A percentile compares a stretch with the other conserved stretches of the same genome.
These are phyloP conservation scores for Squalus acanthias DNA, from an alignment of 2,797 vertebrate genomes.

Conservation along the genomic window DNA sequence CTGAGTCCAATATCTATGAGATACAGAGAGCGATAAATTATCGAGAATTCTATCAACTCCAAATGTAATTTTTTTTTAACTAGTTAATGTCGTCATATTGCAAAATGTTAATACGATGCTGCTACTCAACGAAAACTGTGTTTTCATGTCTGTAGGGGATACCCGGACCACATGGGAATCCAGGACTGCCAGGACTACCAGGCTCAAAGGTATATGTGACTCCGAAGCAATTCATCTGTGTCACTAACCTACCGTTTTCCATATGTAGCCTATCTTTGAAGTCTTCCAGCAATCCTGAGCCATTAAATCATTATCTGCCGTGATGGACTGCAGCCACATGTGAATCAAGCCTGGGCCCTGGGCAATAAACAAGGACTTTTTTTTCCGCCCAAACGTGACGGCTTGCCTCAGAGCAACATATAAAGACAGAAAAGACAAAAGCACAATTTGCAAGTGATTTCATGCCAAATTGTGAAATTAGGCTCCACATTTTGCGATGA, in stretches of 20 bases:
- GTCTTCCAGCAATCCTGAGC: not conserved
- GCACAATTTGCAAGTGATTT: not conserved
- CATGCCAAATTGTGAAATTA: not conserved
- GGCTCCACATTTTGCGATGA: not conserved
- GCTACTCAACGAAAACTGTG: not conserved
- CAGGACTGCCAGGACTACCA: conserved; percentile 77
- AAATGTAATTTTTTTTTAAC: not conserved
- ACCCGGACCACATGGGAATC: conserved; percentile 80
- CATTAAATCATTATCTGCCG: not conserved
- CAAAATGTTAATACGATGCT: not conserved
- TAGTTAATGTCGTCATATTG: not conserved
- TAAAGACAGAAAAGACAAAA: too few species aligned
- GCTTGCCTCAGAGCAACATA: too few species aligned
- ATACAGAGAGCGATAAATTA: not conserved
- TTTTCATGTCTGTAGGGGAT: conserved; percentile 65
- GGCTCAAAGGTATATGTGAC: conserved; percentile 78
- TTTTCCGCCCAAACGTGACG: not conserved
- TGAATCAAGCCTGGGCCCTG: not conserved
- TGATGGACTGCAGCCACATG: conserved; percentile 9
- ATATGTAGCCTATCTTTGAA: conserved; percentile 13
- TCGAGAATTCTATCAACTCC: not conserved
- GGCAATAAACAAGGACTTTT: not conserved
- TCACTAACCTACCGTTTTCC: conserved; percentile 25
- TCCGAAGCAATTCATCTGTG: conserved; percentile 8
- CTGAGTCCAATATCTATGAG: not conserved